Percentiles rank a stretch among this genome's conserved stretches.
phyloP scores from a whole-genome alignment of 37 sponge, comb jelly and placozoan species.

The Hexactinellida sp. region DNA sequence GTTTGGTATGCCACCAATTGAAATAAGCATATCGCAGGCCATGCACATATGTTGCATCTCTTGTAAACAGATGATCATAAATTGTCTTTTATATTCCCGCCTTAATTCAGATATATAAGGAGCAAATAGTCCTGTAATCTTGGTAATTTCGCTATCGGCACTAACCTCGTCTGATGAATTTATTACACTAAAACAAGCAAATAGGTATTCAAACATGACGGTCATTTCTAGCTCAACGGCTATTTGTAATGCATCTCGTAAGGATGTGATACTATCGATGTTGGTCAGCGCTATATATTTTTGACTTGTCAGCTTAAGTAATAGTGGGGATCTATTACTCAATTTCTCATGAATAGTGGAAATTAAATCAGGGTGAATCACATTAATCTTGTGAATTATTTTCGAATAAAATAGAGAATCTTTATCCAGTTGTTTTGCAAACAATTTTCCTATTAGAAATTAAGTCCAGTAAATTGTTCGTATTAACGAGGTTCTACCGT shows the following conservation, averaged over 20 bases:
- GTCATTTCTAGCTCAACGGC: not conserved
- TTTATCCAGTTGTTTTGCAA: not conserved
- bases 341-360: not conserved
- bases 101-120: not conserved
- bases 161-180: not conserved
- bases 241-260: not conserved
- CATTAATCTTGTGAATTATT: not conserved
- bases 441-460: too few relatives aligned
- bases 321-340: not conserved
- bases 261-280: not conserved
- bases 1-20: constrained; percentile 11
- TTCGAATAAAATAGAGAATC: not conserved
- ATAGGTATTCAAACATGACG: constrained; percentile 4
- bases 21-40: constrained; percentile 4
- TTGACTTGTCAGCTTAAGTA: not conserved
- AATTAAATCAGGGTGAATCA: not conserved
- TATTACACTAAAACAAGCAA: constrained; percentile 1
- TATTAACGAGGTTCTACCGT: too few relatives aligned
- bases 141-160: not conserved
- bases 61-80: not conserved
- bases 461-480: too few relatives aligned
- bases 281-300: not conserved
- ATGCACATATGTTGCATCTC: constrained; percentile 1
- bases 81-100: not conserved
- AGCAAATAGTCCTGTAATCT: not conserved